Evolutionary conservation across 2,888 invertebrate genomes (phyloP).

Genomic region (Abscondita cerata): DNA sequence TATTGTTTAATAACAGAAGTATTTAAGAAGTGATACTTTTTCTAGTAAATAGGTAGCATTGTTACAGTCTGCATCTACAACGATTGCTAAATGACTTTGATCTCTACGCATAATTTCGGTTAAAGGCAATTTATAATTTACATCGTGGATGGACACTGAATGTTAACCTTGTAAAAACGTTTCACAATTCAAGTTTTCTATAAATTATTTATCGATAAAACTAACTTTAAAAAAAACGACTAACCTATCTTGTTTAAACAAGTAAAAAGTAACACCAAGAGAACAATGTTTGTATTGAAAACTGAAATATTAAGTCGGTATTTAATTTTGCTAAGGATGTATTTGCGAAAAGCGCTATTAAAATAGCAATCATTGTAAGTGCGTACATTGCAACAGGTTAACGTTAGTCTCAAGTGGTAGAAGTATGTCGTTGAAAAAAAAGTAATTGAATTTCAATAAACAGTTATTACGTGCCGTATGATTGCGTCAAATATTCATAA

Average conservation of each 20-base stretch:
- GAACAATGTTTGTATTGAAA: neutral
- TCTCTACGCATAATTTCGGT: neutral
- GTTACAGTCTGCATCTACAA: slow-evolving; percentile 36
- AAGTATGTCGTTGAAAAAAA: too few species aligned
- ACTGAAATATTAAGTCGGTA: neutral
- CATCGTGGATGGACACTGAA: neutral
- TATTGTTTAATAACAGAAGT: neutral
- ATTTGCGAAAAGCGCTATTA: neutral
- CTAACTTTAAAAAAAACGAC: neutral
- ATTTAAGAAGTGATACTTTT: slow-evolving; percentile 22
- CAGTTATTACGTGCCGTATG: too few species aligned
- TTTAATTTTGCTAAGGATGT: neutral
- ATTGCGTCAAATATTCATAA: too few species aligned
- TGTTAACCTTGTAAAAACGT: neutral
- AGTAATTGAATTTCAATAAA: too few species aligned
- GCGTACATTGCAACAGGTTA: too few species aligned
- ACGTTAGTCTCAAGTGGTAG: too few species aligned
- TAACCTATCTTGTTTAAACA: neutral
- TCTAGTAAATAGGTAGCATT: slow-evolving; percentile 19
- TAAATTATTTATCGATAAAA: neutral
- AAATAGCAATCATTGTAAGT: too few species aligned
- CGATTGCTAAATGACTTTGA: slow-evolving; percentile 27
- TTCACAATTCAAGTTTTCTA: neutral
- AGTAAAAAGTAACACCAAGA: neutral
- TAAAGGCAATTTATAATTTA: neutral